Conservation (phyloP, 2,113 vertebrate species). For the Excalfactoria chinensis region DNA sequence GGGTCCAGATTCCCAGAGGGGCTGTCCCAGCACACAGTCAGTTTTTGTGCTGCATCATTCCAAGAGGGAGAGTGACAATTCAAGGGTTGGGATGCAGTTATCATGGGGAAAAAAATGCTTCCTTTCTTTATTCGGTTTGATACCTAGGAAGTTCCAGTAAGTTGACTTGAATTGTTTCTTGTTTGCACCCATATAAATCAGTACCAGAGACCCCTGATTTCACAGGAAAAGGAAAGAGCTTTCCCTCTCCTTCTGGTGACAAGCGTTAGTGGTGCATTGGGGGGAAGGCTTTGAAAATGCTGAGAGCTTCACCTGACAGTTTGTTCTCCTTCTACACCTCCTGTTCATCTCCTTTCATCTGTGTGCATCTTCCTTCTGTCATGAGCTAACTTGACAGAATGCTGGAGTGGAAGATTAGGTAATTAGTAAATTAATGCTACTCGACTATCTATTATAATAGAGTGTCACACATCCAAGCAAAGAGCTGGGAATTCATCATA, state of each 20-base stretch:
- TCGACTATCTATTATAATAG: neutral
- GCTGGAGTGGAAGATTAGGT: neutral
- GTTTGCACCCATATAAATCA: neutral
- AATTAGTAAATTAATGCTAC: neutral
- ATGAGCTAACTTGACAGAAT: neutral
- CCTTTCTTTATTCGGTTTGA: neutral
- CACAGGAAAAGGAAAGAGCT: neutral
- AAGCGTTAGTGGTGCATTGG: fast-evolving
- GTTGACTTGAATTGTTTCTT: neutral
- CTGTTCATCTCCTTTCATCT: neutral
- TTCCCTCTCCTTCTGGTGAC: neutral
- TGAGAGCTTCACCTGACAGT: neutral
- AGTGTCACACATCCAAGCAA: neutral
- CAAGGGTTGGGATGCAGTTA: neutral
- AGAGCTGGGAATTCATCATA: neutral
- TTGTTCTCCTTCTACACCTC: neutral
- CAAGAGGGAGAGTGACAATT: neutral
- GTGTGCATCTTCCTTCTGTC: neutral
- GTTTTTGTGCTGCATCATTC: neutral
- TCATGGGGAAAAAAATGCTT: neutral
- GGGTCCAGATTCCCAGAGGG: fast-evolving
- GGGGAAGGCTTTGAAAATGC: neutral
- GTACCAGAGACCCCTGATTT: neutral
- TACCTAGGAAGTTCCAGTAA: neutral
- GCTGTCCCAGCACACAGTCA: neutral